phyloP scores from a whole-genome alignment of 2,888 invertebrate genomes.

The Phymatocera aterrima region DNA sequence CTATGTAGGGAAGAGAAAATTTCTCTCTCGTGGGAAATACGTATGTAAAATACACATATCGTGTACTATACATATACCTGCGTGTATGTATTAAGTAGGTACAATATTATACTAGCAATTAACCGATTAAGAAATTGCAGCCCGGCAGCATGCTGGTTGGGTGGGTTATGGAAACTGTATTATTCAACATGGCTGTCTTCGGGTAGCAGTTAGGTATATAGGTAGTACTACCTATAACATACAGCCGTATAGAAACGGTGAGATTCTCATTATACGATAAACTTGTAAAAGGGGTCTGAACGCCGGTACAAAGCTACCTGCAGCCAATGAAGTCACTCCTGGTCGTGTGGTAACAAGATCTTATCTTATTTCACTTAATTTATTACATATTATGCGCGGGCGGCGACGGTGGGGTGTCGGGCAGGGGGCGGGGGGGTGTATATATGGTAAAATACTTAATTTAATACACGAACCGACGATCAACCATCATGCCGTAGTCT shows the following conservation, averaged over 20 bases:
- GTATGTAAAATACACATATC: too few relatives aligned
- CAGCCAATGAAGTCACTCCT: conserved; percentile 44
- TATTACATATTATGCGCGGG: conserved; percentile 37
- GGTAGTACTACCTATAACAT: conserved; percentile 41
- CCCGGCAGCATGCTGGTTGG: not conserved
- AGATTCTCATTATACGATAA: conserved; percentile 63
- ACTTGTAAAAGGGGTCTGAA: conserved; percentile 45
- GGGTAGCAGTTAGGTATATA: conserved; percentile 47
- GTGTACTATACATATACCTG: not conserved
- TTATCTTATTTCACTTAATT: conserved; percentile 44
- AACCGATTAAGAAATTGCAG: conserved; percentile 31
- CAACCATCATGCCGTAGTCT: not conserved
- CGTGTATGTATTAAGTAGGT: not conserved
- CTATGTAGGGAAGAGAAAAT: not conserved
- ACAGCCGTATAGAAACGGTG: too few relatives aligned
- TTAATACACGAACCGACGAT: conserved; percentile 22
- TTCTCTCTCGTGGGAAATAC: not conserved
- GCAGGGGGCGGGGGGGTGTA: not conserved
- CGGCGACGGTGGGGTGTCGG: too few relatives aligned
- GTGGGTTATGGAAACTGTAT: conserved; percentile 51
- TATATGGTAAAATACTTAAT: conserved; percentile 24
- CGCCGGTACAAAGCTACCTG: not conserved
- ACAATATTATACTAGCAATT: not conserved
- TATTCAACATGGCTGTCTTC: conserved; percentile 68
- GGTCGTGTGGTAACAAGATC: conserved; percentile 36